A percentile compares a stretch with the other conserved stretches of the same genome.
Conservation (phyloP, 2,797 vertebrate species). For the Oceanodroma leucorhoa region DNA sequence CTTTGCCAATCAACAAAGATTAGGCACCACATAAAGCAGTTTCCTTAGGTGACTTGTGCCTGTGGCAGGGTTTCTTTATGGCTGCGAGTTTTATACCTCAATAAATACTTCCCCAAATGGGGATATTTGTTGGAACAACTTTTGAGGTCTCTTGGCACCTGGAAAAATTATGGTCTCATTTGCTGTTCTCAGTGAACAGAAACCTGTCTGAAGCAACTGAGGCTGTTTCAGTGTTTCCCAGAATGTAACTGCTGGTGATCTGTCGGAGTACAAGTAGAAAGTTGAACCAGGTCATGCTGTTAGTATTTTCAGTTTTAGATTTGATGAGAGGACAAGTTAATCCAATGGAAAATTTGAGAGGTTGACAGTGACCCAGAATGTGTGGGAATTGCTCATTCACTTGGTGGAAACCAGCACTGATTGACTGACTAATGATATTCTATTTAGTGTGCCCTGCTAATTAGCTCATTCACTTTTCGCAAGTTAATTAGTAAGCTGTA, state of each 20-base stretch:
- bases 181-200: background rate
- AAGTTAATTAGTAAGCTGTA: slow-evolving; percentile 49
- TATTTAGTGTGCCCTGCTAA: slow-evolving; percentile 50
- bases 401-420: slow-evolving; percentile 27
- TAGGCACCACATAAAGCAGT: background rate
- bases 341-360: background rate
- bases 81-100: background rate
- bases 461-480: slow-evolving; percentile 37
- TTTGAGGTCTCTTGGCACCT: background rate
- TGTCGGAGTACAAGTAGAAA: background rate
- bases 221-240: background rate
- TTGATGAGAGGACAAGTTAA: background rate
- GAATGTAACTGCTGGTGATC: background rate
- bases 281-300: background rate
- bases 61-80: background rate
- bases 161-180: background rate
- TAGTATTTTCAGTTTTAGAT: background rate
- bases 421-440: slow-evolving; percentile 45
- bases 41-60: background rate
- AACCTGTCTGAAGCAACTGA: background rate
- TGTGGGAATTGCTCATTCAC: slow-evolving; percentile 10
- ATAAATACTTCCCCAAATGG: background rate
- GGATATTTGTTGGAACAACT: background rate
- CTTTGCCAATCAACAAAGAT: background rate
- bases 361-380: background rate